Percentiles rank a stretch among this genome's conserved stretches.
phyloP scores from a whole-genome alignment of 2,888 invertebrate genomes.

The Thereva nobilitata region DNA sequence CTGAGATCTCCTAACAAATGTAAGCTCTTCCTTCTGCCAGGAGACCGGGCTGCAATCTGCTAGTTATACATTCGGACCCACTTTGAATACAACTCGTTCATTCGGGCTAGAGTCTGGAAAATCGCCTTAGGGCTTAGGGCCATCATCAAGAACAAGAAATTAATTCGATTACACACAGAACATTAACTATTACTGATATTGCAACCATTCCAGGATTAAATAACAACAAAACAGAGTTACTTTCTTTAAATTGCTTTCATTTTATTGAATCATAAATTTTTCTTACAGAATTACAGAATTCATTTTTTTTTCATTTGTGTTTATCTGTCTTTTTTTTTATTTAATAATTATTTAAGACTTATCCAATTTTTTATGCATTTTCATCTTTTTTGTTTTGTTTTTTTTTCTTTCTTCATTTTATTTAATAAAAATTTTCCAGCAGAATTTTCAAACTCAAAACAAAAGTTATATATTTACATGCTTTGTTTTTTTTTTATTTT shows the following conservation, averaged over 20 bases:
- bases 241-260: slow-evolving; percentile 32
- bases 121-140: too few species aligned
- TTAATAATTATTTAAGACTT: slow-evolving; percentile 26
- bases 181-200: too few species aligned
- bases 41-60: too few species aligned
- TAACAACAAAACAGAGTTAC: neutral
- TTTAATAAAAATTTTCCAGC: slow-evolving; percentile 17
- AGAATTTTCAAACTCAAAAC: slow-evolving; percentile 31
- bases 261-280: slow-evolving; percentile 38
- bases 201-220: too few species aligned
- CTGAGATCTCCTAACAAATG: too few species aligned
- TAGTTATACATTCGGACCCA: too few species aligned
- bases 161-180: too few species aligned
- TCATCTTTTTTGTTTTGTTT: neutral
- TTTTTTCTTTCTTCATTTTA: slow-evolving; percentile 1
- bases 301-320: slow-evolving; percentile 15
- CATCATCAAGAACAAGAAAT: too few species aligned
- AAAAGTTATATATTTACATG: slow-evolving; percentile 10
- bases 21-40: too few species aligned
- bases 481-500: slow-evolving; percentile 6
- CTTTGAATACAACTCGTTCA: too few species aligned
- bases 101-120: too few species aligned
- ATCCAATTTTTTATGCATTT: slow-evolving; percentile 13
- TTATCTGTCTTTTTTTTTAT: slow-evolving; percentile 24
- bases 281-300: slow-evolving; percentile 37